Percentiles rank a stretch among this genome's conserved stretches.
Conservation (phyloP, 2,797 vertebrate species). For the Chaunax sp. region DNA sequence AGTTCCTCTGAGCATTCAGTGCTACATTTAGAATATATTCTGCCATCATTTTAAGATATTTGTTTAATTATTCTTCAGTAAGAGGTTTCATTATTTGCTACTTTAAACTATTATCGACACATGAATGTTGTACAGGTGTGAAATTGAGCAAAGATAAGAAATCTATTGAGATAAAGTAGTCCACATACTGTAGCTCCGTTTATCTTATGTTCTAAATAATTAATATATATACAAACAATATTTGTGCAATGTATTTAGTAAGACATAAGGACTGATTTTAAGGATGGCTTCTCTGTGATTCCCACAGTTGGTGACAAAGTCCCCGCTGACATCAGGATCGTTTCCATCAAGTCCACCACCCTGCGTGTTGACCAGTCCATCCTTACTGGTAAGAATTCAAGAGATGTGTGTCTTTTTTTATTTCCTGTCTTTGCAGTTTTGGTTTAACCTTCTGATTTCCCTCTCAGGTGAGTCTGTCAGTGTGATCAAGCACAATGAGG, state of each 20-base stretch:
- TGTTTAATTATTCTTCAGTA: background rate
- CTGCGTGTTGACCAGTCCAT: conserved; percentile 89
- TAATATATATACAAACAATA: background rate
- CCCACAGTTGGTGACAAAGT: conserved; percentile 88
- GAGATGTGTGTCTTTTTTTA: background rate
- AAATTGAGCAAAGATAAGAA: background rate
- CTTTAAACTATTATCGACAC: conserved; percentile 11
- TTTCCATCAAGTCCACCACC: conserved; percentile 86
- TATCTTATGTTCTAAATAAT: conserved; percentile 5
- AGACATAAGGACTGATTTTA: background rate
- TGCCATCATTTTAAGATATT: background rate
- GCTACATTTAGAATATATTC: background rate
- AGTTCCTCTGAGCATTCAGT: conserved; percentile 18
- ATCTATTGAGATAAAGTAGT: background rate
- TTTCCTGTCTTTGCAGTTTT: background rate
- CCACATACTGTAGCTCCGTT: background rate
- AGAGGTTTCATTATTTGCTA: background rate
- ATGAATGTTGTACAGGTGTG: background rate
- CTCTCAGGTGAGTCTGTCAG: conserved; percentile 93
- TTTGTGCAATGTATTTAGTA: background rate
- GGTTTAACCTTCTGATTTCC: conserved; percentile 3
- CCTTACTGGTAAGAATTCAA: conserved; percentile 86
- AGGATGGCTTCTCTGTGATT: conserved; percentile 26
- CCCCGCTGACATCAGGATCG: conserved; percentile 87
- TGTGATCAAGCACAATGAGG: conserved; percentile 95